Percentiles rank a stretch among this genome's conserved stretches.
phyloP scores from a whole-genome alignment of 2,888 invertebrate species.

The Abrostola tripartita region DNA sequence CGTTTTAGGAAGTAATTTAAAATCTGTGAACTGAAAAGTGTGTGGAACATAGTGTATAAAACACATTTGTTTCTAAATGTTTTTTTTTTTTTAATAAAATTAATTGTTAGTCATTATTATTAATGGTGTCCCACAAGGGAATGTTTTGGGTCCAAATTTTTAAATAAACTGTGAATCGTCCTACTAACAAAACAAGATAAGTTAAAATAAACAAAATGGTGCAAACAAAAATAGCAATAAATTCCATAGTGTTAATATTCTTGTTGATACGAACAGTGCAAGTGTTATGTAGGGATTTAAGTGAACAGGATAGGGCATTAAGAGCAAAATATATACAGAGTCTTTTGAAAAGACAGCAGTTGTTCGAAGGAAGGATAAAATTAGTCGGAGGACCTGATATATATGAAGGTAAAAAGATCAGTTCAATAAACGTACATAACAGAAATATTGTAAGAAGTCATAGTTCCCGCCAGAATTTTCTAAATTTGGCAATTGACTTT shows the following conservation, averaged over 20 bases:
- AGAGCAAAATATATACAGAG: slow-evolving; percentile 90
- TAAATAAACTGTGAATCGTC: slow-evolving; percentile 24
- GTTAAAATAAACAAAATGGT: slow-evolving; percentile 27
- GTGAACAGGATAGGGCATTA: slow-evolving; percentile 73
- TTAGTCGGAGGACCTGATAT: slow-evolving; percentile 91
- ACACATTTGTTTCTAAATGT: too few relatives aligned
- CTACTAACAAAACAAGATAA: not conserved
- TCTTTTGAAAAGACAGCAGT: slow-evolving; percentile 91
- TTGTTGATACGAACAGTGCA: slow-evolving; percentile 54
- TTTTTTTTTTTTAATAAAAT: not conserved
- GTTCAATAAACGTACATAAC: too few relatives aligned
- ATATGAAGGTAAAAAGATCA: slow-evolving; percentile 90
- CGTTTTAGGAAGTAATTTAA: slow-evolving; percentile 16
- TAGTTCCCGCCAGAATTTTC: too few relatives aligned
- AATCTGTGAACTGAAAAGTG: not conserved
- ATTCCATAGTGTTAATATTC: slow-evolving; percentile 52
- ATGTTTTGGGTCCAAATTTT: slow-evolving; percentile 6
- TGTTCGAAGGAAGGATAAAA: slow-evolving; percentile 92
- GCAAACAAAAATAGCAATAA: slow-evolving; percentile 28
- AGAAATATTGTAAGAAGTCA: too few relatives aligned
- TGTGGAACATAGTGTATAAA: not conserved
- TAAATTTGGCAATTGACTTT: too few relatives aligned
- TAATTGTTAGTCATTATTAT: not conserved
- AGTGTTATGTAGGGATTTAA: slow-evolving; percentile 70
- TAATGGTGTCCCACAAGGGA: slow-evolving; percentile 21